These are phyloP conservation scores for Centroberyx gerrardi DNA, from an alignment of 2,797 vertebrate species.

Conservation along the genomic window DNA sequence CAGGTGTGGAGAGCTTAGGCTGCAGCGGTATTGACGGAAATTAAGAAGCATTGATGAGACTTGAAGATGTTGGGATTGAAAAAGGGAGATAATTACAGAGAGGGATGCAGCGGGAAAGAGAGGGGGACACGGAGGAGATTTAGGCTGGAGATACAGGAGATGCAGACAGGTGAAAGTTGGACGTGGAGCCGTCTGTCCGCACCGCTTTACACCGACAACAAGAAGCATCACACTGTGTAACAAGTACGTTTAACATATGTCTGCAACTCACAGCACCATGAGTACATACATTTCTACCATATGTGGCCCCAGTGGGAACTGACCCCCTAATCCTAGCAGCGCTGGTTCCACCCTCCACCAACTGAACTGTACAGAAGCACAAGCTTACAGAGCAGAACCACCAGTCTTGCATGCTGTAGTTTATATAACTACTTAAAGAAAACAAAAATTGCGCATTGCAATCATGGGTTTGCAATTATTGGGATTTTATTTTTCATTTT, in stretches of 20 bases:
- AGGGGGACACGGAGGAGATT: constrained; percentile 59
- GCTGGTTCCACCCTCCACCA: not conserved
- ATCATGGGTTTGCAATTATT: too few relatives aligned
- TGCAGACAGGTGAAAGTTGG: constrained; percentile 52
- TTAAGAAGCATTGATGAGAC: constrained; percentile 86
- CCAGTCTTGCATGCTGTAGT: not conserved
- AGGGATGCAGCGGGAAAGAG: constrained; percentile 62
- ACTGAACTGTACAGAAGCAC: not conserved
- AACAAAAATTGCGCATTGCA: too few relatives aligned
- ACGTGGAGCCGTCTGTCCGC: constrained; percentile 13
- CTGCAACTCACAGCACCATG: too few relatives aligned
- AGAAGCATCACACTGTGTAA: not conserved
- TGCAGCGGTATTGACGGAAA: constrained; percentile 84
- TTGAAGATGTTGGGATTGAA: constrained; percentile 81
- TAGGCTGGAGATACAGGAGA: constrained; percentile 52
- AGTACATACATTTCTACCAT: too few relatives aligned
- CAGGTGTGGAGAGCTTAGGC: constrained; percentile 83
- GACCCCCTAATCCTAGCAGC: not conserved
- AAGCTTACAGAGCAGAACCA: constrained; percentile 2
- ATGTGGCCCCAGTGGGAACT: too few relatives aligned
- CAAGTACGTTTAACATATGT: too few relatives aligned
- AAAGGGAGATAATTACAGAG: constrained; percentile 81
- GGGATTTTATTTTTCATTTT: too few relatives aligned
- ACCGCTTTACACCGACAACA: constrained; percentile 13
- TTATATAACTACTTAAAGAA: too few relatives aligned